phyloP scores from a whole-genome alignment of 1,140 invertebrate genomes.

The Holcopasites calliopsidis region DNA sequence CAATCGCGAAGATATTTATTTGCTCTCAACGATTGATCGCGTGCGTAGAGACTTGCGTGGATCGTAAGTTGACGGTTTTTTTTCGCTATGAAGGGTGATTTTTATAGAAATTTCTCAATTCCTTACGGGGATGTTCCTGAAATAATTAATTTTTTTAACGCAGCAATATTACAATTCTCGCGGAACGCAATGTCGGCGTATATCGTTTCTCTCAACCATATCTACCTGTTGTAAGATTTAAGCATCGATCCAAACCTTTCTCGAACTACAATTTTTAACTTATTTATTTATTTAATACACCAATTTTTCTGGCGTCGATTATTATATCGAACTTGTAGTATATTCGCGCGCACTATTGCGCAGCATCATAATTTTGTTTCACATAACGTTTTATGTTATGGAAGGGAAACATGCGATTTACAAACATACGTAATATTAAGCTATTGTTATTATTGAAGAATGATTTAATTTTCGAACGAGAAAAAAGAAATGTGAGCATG shows the following conservation, averaged over 20 bases:
- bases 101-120: conserved; percentile 39
- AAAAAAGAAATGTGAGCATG: conserved; percentile 28
- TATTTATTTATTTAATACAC: conserved; percentile 58
- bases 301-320: neutral
- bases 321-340: conserved; percentile 34
- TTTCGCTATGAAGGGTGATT: conserved; percentile 33
- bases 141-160: conserved; percentile 29
- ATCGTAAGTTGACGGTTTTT: conserved; percentile 46
- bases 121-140: conserved; percentile 41
- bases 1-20: conserved; percentile 42
- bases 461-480: conserved; percentile 12
- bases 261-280: conserved; percentile 22
- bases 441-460: conserved; percentile 26
- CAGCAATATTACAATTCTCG: neutral
- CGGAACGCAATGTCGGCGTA: neutral
- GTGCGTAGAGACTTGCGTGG: conserved; percentile 35
- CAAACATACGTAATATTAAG: conserved; percentile 27
- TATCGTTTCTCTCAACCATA: neutral
- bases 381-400: conserved; percentile 53
- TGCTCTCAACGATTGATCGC: neutral
- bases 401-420: conserved; percentile 24
- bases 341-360: conserved; percentile 4
- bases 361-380: neutral
- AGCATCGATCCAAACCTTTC: conserved; percentile 17
- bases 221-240: conserved; percentile 4